phyloP scores from a whole-genome alignment of 2,888 invertebrate species.

The Drymonia ruficornis region DNA sequence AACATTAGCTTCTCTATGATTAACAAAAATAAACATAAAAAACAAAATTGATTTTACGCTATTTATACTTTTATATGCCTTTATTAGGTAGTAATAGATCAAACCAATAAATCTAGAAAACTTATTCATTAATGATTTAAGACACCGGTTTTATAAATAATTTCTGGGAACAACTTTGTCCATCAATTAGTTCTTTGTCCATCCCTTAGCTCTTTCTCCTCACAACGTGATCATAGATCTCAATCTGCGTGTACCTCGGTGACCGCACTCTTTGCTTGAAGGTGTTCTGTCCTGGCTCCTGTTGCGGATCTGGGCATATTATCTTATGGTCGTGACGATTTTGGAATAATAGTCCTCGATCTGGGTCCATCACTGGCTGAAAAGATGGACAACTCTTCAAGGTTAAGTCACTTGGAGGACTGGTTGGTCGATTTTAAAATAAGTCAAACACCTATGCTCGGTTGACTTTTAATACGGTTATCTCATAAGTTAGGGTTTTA shows the following conservation, averaged over 20 bases:
- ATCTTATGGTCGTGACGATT: conserved; percentile 92
- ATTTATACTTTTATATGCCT: background rate
- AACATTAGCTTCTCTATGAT: background rate
- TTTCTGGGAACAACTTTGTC: no score
- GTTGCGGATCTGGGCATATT: conserved; percentile 88
- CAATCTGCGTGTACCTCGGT: conserved; percentile 88
- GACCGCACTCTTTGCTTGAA: conserved; percentile 86
- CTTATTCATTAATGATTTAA: no score
- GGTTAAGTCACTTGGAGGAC: no score
- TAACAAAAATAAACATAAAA: background rate
- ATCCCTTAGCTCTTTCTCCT: conserved; percentile 77
- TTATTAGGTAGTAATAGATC: background rate
- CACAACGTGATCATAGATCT: conserved; percentile 92
- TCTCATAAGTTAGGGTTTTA: no score
- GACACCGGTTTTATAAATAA: no score
- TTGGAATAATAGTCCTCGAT: conserved; percentile 90
- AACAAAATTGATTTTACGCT: background rate
- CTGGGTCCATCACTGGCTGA: conserved; percentile 88
- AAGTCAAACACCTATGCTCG: no score
- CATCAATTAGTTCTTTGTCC: no score
- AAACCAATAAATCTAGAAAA: no score
- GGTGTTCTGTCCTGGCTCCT: conserved; percentile 87
- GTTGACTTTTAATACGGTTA: no score
- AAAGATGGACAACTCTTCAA: conserved; percentile 17
- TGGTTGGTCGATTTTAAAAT: no score